Percentiles rank a stretch among this genome's conserved stretches.
phyloP scores from a whole-genome alignment of 1,140 invertebrate genomes.

The Rhyacophila brunnea region DNA sequence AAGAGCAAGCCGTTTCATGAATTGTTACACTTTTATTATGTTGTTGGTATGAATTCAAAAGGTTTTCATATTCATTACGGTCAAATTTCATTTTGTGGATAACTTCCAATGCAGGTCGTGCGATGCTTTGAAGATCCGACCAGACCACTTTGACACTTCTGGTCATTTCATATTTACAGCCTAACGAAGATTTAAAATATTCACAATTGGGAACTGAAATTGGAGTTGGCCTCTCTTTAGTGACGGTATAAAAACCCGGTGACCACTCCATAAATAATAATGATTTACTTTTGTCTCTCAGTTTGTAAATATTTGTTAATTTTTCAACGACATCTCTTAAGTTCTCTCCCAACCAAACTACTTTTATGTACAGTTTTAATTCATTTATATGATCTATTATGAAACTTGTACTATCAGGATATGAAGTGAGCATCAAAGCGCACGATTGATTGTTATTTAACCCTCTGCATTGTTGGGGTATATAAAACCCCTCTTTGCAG shows the following conservation, averaged over 20 bases:
- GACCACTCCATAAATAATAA: slow-evolving; percentile 67
- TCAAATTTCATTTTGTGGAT: slow-evolving; percentile 60
- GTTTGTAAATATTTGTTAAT: slow-evolving; percentile 43
- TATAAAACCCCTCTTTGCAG: slow-evolving; percentile 60
- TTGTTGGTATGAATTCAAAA: slow-evolving; percentile 52
- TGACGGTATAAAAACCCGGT: slow-evolving; percentile 63
- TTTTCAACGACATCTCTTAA: slow-evolving; percentile 51
- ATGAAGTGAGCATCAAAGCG: slow-evolving; percentile 59
- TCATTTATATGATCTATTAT: slow-evolving; percentile 57
- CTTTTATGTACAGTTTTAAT: slow-evolving; percentile 56
- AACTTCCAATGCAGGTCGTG: slow-evolving; percentile 55
- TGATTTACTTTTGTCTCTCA: slow-evolving; percentile 41
- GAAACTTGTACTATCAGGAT: slow-evolving; percentile 53
- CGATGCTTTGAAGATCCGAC: slow-evolving; percentile 54
- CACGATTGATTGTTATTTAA: slow-evolving; percentile 44
- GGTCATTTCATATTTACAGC: slow-evolving; percentile 64
- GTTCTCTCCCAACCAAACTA: slow-evolving; percentile 64
- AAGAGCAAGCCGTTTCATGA: slow-evolving; percentile 65
- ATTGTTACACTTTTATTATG: slow-evolving; percentile 34
- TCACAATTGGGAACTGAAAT: slow-evolving; percentile 60
- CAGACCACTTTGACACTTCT: slow-evolving; percentile 69
- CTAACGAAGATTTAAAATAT: slow-evolving; percentile 39
- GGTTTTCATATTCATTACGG: slow-evolving; percentile 53
- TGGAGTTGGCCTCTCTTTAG: slow-evolving; percentile 49
- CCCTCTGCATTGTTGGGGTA: slow-evolving; percentile 54